Percentiles rank a stretch among this genome's conserved stretches.
Evolutionary conservation across 2,797 vertebrate genomes (phyloP).

Genomic region (Squalus acanthias): DNA sequence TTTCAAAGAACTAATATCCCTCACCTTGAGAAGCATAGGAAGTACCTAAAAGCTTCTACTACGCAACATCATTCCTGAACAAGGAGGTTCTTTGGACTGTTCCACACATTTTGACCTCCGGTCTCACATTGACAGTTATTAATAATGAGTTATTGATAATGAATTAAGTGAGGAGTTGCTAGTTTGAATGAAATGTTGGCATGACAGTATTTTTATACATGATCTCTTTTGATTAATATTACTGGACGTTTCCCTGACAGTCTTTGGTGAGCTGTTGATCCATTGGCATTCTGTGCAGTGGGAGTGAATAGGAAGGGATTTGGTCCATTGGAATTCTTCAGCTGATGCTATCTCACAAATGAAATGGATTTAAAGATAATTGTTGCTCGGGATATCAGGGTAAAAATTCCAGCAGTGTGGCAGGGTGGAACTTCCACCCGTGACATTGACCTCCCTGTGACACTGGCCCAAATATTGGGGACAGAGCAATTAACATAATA

Average conservation of each 20-base stretch:
- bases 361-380: too few relatives aligned
- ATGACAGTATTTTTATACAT: background rate
- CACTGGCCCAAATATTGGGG: too few relatives aligned
- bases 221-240: background rate
- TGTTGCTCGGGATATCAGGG: too few relatives aligned
- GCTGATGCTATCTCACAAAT: too few relatives aligned
- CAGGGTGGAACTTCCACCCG: too few relatives aligned
- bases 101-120: background rate
- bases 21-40: background rate
- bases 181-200: background rate
- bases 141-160: background rate
- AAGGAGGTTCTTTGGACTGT: background rate
- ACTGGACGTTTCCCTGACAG: background rate
- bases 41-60: background rate
- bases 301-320: too few relatives aligned
- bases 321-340: too few relatives aligned
- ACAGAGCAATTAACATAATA: too few relatives aligned
- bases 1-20: background rate
- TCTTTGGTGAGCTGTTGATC: background rate
- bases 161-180: background rate
- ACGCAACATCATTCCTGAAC: background rate
- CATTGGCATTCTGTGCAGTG: too few relatives aligned
- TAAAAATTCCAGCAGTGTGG: too few relatives aligned
- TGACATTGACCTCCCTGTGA: too few relatives aligned
- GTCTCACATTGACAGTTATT: background rate